Evolutionary conservation across 2,797 vertebrate genomes (phyloP), one percentile per base, ranked within the genome.

Genomic region (Sebastolobus alascanus): DNA sequence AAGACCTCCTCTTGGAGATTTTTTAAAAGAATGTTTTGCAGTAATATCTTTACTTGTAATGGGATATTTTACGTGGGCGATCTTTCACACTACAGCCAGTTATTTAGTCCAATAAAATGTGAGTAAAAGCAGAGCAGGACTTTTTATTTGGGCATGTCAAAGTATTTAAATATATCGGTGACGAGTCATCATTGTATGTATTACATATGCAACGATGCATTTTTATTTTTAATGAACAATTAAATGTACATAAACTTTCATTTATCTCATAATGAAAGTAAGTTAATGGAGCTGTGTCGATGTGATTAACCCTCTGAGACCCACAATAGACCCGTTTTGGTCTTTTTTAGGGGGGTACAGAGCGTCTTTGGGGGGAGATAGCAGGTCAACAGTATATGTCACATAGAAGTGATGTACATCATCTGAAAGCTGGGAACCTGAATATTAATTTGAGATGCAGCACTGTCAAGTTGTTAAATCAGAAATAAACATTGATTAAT

Each of bases 11-110:
- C 68, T 77, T 82, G 52, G 78, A 84, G 4, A 68, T 70, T 80
- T 50, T 43, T 71, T 59, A 69, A 4, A 22, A 25, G 18, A 75
- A 74, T 54, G 20, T 87, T 84, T 88, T 82, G 25, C 80, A 55
- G 75, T 73, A 73, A 65, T 84, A 87, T 86, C 69, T 87, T 89
- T 81, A 82, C 68, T 83, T 84, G 87, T 87, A 87, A 92, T 81
- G 50, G 61, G 85, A 91, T 90, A 82, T 90, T 88, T 87, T 79
- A 80, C 35, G 54, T 65, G 46, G 71, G 3, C 87, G 86, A 90
- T 88, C 77, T 86, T 86, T 90, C 70, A 80, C 75, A 71, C 35
- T 58, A 61, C 40, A 10, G 65, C 63, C 50, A 83, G 35, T 86
- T 65, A 58, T 91, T 79, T n/a, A 75, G 14, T 69, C 66, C 71